Evolutionary conservation across 2,888 invertebrate genomes (phyloP).

Genomic region (Mythimna vitellina): DNA sequence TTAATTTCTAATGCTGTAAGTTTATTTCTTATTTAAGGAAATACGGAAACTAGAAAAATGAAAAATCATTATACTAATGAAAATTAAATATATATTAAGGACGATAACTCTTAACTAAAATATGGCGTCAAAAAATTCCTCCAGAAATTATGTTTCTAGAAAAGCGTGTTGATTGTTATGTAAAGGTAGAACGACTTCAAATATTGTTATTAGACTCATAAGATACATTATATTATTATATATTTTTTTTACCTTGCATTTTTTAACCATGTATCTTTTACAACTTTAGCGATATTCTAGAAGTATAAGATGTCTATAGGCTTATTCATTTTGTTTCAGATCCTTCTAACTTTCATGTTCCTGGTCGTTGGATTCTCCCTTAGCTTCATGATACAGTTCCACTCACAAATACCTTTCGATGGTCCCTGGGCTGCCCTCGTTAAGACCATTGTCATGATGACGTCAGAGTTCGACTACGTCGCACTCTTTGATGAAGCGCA

Average conservation of each 20-base stretch:
- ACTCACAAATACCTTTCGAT: conserved; percentile 86
- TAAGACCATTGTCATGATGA: conserved; percentile 91
- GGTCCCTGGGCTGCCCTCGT: conserved; percentile 89
- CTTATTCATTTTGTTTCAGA: conserved; percentile 33
- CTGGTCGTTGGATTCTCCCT: conserved; percentile 90
- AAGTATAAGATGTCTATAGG: neutral
- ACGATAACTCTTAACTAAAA: too few relatives aligned
- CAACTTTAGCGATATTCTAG: neutral
- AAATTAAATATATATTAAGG: too few relatives aligned
- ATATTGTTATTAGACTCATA: too few relatives aligned
- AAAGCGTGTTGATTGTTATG: too few relatives aligned
- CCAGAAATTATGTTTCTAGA: too few relatives aligned
- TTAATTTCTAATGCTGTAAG: neutral
- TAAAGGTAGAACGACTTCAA: too few relatives aligned
- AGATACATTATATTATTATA: too few relatives aligned
- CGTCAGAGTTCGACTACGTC: conserved; percentile 90
- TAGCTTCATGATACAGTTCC: conserved; percentile 90
- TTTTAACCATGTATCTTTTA: too few relatives aligned
- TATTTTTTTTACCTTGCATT: too few relatives aligned
- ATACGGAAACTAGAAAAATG: too few relatives aligned
- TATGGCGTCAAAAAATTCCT: too few relatives aligned
- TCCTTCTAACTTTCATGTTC: conserved; percentile 66
- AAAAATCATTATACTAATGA: too few relatives aligned
- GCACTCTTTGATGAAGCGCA: conserved; percentile 86
- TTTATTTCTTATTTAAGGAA: neutral